Evolutionary conservation across 2,113 vertebrate species (phyloP).

Genomic region (Pseudolaguvia tuberculata): DNA sequence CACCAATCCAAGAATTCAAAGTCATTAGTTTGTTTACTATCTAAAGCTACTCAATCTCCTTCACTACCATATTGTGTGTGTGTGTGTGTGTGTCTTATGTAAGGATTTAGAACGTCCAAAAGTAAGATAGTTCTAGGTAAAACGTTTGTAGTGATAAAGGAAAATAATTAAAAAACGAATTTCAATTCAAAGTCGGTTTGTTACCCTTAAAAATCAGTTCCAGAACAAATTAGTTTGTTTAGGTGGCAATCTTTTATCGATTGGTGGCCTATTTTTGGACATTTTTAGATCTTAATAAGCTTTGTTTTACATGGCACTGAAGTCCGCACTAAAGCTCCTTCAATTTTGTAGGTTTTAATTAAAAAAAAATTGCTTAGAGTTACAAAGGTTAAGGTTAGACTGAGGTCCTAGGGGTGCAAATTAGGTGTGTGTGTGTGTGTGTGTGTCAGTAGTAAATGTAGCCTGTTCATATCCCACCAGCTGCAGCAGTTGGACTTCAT

Average conservation of each 20-base stretch:
- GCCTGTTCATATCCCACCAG: conserved; percentile 13
- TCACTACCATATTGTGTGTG: neutral
- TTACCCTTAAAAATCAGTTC: neutral
- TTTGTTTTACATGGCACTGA: neutral
- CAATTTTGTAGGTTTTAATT: too few relatives aligned
- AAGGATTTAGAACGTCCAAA: neutral
- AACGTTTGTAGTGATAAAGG: neutral
- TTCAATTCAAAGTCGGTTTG: too few relatives aligned
- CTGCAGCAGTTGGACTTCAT: conserved; percentile 18
- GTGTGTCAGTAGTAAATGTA: too few relatives aligned
- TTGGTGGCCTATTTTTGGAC: neutral
- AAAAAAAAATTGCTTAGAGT: too few relatives aligned
- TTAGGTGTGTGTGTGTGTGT: neutral
- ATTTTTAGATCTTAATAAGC: neutral
- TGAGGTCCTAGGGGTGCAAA: neutral
- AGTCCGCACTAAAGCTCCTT: too few relatives aligned
- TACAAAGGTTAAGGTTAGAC: neutral
- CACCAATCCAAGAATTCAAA: conserved; percentile 20
- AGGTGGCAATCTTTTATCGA: neutral
- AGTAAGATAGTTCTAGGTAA: too few relatives aligned
- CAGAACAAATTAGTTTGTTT: neutral
- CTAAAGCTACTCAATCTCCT: conserved; percentile 12
- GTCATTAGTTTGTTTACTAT: conserved; percentile 25
- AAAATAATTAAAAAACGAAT: too few relatives aligned
- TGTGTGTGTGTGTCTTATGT: conserved; percentile 1